phyloP scores from a whole-genome alignment of 2,888 invertebrate species.

The Eupelmus urozonus region DNA sequence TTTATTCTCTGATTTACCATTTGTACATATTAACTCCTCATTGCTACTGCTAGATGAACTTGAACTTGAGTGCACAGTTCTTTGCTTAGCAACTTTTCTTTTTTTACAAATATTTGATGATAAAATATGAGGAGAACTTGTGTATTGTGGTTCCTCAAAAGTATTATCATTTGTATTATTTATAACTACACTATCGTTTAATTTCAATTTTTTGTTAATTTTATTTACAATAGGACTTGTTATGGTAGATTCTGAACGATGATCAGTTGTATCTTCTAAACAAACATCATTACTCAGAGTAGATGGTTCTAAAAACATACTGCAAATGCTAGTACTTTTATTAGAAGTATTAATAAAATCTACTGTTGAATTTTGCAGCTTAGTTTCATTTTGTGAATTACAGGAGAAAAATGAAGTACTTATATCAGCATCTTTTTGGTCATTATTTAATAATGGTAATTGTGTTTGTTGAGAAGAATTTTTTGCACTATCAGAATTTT shows the following conservation, averaged over 20 bases:
- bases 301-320: conserved; percentile 65
- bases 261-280: conserved; percentile 55
- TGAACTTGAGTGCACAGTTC: background rate
- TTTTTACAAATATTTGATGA: conserved; percentile 16
- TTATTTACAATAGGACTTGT: conserved; percentile 21
- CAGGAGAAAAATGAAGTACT: conserved; percentile 8
- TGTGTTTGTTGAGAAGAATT: conserved; percentile 5
- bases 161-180: conserved; percentile 34
- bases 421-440: conserved; percentile 16
- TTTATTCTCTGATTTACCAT: conserved; percentile 6
- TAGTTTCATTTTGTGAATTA: conserved; percentile 2
- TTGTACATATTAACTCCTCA: conserved; percentile 14
- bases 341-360: conserved; percentile 2
- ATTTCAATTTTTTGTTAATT: conserved; percentile 37
- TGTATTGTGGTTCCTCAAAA: conserved; percentile 62
- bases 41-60: background rate
- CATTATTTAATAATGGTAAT: background rate
- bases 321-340: conserved; percentile 62
- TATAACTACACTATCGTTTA: conserved; percentile 22
- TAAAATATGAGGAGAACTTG: conserved; percentile 65
- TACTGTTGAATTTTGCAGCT: conserved; percentile 9
- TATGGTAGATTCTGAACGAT: conserved; percentile 59
- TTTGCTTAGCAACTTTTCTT: conserved; percentile 26
- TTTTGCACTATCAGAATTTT: conserved; percentile 43
- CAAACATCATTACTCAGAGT: conserved; percentile 54